Evolutionary conservation across 1,140 invertebrate genomes (phyloP), one percentile per base, ranked within the genome.

Genomic region (Maniola jurtina): DNA sequence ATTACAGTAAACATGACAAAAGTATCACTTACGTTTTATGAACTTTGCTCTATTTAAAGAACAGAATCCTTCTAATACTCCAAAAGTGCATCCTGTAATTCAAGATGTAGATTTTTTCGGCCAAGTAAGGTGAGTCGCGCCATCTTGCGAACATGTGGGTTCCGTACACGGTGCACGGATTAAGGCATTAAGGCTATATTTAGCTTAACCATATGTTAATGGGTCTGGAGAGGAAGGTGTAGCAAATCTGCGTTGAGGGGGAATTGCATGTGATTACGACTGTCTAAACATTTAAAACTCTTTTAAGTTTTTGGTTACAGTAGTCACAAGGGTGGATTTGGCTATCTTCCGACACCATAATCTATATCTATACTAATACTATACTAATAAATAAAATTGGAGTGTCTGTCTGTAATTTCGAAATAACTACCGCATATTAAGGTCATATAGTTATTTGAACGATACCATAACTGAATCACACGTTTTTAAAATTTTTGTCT

Each of bases 91-190:
- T 89, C 86, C 86, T 88, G 86, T 89, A 89, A 89, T 68, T 70
- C 72, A 86, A 89, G 84, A 82, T 77, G 80, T 75, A 66, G 62
- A 38, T 76, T 88, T 88, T 89, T 86, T 86, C 81, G 75, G 65
- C 72, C 64, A 82, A 73, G 81, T 79, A 87, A 86, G 81, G 76
- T 80, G 86, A 84, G 69, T 76, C 76, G 60, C 73, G 64, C 75
- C 86, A 89, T 88, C 77, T 89, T 89, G 87, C 75, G 72, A 86
- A 86, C 85, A 89, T 89, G 83, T 88, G 87, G 83, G 73, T 62
- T 42, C 63, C 72, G 71, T 66, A 69, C 71, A 77, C 66, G 76
- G 75, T 76, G 68, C 75, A 77, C 72, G 64, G 69, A 75, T 73
- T 52, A 60, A 57, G 66, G 68, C 77, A 75, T 73, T 52, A 60